phyloP scores from a whole-genome alignment of 2,113 vertebrate species.

The Melanocharis versteri region DNA sequence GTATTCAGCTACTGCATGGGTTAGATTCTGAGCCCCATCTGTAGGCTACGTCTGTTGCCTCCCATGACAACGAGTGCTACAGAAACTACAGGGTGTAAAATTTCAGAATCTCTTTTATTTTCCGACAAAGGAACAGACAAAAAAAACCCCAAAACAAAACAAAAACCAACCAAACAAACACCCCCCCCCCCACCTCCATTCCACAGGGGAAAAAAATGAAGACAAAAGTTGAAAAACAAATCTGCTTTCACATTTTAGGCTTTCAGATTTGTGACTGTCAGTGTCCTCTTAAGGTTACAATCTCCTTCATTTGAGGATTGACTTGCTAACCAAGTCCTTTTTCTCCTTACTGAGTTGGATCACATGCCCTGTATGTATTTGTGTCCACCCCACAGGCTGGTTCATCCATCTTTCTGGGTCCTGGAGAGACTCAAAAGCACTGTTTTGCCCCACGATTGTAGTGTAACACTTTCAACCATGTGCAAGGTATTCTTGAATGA shows the following conservation, averaged over 20 bases:
- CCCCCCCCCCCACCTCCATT: rapidly evolving
- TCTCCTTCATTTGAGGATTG: neutral
- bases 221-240: neutral
- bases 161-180: rapidly evolving
- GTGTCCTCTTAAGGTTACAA: neutral
- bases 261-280: neutral
- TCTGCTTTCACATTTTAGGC: neutral
- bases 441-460: neutral
- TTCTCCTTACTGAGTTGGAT: neutral
- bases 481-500: neutral
- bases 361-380: neutral
- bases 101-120: conserved; percentile 8
- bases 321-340: neutral
- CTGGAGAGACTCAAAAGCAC: neutral
- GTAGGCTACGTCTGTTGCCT: neutral
- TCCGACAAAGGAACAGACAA: neutral
- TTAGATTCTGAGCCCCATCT: neutral
- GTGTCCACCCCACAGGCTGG: neutral
- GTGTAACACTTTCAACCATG: neutral
- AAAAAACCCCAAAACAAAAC: rapidly evolving
- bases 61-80: neutral
- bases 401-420: neutral
- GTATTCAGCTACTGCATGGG: neutral
- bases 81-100: neutral
- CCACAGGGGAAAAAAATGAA: neutral